These are phyloP conservation scores for Lagria hirta DNA, from an alignment of 2,888 invertebrate species.

Conservation along the genomic window DNA sequence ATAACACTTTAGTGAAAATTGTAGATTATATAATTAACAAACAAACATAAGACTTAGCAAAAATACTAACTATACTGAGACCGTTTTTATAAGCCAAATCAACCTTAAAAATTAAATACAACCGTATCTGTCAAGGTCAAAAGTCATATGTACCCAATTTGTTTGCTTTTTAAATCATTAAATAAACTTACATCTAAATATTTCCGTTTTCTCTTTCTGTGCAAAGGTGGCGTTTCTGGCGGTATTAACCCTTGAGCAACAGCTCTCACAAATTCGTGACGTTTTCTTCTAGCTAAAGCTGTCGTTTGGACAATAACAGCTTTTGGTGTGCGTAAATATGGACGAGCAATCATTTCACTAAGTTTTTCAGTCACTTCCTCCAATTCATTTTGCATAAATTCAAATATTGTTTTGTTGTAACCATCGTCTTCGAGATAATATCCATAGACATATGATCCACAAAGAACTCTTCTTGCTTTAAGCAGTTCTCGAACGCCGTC, in stretches of 20 bases:
- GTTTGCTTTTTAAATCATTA: too few species aligned
- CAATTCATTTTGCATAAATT: conserved; percentile 70
- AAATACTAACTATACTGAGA: too few species aligned
- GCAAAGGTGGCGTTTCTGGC: conserved; percentile 64
- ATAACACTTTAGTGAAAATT: too few species aligned
- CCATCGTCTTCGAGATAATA: conserved; percentile 67
- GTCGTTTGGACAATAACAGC: conserved; percentile 64
- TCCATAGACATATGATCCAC: conserved; percentile 69
- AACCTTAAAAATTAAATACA: too few species aligned
- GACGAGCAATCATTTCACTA: conserved; percentile 66
- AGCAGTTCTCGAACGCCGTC: conserved; percentile 65
- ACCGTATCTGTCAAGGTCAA: too few species aligned
- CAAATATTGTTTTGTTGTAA: conserved; percentile 67
- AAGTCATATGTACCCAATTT: too few species aligned
- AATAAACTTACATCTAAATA: conserved; percentile 56
- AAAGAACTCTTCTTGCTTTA: conserved; percentile 63
- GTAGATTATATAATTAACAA: too few species aligned
- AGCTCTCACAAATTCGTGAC: conserved; percentile 65
- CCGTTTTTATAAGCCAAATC: too few species aligned
- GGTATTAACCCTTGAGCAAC: conserved; percentile 61
- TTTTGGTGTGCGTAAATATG: conserved; percentile 64
- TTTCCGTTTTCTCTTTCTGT: conserved; percentile 56
- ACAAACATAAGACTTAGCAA: too few species aligned
- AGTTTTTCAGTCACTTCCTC: conserved; percentile 67
- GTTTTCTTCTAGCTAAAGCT: conserved; percentile 60